Conservation (phyloP, 2,113 vertebrate genomes). For the Osmerus mordax region DNA sequence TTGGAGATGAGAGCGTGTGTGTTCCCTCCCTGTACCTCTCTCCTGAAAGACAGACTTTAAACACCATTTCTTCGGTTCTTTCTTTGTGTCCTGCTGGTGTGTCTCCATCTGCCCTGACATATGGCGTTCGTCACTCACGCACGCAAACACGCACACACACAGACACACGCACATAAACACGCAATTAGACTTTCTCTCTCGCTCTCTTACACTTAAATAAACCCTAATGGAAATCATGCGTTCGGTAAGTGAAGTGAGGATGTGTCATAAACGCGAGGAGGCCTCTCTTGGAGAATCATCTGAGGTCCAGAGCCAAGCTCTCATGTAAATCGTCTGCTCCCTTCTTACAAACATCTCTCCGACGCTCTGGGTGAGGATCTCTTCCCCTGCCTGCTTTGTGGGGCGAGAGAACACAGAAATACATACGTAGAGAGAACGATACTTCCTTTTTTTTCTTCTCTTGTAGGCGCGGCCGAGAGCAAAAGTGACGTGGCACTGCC, state of each 20-base stretch:
- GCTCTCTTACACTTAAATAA: neutral
- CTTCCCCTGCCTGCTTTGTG: too few species aligned
- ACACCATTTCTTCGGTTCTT: neutral
- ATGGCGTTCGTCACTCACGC: neutral
- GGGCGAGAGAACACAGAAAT: too few species aligned
- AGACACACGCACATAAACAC: neutral
- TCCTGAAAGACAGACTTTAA: neutral
- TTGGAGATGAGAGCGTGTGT: neutral
- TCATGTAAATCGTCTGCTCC: too few species aligned
- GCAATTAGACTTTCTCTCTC: neutral
- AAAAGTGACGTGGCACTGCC: conserved; percentile 49
- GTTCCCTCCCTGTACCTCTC: neutral
- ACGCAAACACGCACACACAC: neutral
- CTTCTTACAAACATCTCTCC: too few species aligned
- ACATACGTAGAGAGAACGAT: neutral
- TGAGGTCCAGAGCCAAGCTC: too few species aligned
- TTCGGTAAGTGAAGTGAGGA: too few species aligned
- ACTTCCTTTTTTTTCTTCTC: conserved; percentile 35
- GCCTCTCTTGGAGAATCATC: too few species aligned
- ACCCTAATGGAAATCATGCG: too few species aligned
- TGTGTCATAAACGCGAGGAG: too few species aligned
- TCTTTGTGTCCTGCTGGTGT: neutral
- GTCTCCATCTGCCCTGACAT: neutral
- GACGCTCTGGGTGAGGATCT: too few species aligned
- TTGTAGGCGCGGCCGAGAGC: conserved; percentile 41